phyloP scores from a whole-genome alignment of 2,113 vertebrate species.

The Nansenia antarctica region DNA sequence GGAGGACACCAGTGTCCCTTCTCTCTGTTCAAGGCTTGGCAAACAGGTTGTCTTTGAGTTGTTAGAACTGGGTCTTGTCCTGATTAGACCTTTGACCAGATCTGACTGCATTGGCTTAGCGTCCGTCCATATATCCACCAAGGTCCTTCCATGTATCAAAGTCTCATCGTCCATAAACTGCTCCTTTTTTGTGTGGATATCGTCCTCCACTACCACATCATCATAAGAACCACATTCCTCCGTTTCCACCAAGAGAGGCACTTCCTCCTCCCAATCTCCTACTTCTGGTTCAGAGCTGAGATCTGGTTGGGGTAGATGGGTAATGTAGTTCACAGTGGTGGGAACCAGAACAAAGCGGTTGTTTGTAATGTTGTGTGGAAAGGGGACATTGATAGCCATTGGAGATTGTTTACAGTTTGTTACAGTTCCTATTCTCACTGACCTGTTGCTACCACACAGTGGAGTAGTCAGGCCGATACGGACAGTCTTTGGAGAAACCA shows the following conservation, averaged over 20 bases:
- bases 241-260: slow-evolving; percentile 68
- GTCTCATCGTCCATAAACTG: slow-evolving; percentile 2
- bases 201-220: slow-evolving; percentile 52
- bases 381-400: slow-evolving; percentile 13
- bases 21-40: neutral
- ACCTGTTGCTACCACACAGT: slow-evolving; percentile 5
- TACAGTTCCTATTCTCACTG: neutral
- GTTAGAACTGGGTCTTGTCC: neutral
- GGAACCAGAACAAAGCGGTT: slow-evolving; percentile 75
- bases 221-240: slow-evolving; percentile 69
- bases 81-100: neutral
- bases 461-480: slow-evolving; percentile 43
- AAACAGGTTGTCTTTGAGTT: neutral
- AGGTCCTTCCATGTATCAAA: slow-evolving; percentile 19
- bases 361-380: slow-evolving; percentile 6
- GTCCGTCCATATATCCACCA: no score
- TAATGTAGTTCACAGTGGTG: slow-evolving; percentile 77
- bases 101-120: neutral
- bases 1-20: neutral
- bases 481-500: slow-evolving; percentile 53
- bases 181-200: neutral
- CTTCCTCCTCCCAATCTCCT: slow-evolving; percentile 75
- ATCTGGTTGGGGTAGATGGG: slow-evolving; percentile 51
- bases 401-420: slow-evolving; percentile 15
- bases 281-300: slow-evolving; percentile 61